phyloP scores from a whole-genome alignment of 2,888 invertebrate species.

The Orchestes rusci region DNA sequence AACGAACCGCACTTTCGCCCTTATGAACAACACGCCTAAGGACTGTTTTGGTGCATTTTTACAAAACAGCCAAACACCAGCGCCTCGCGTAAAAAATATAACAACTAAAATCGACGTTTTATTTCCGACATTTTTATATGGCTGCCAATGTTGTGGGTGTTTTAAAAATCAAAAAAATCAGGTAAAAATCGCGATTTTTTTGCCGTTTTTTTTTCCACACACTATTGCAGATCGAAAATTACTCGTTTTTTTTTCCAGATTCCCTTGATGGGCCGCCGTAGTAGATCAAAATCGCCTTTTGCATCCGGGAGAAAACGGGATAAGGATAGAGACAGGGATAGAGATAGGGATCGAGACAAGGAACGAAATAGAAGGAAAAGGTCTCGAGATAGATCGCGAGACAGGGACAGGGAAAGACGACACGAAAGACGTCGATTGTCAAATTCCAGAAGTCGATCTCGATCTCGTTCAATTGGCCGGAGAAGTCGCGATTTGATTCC shows the following conservation, averaged over 20 bases:
- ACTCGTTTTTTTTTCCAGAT: constrained; percentile 19
- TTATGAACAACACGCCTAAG: constrained; percentile 21
- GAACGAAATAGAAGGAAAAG: constrained; percentile 42
- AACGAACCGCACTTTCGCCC: constrained; percentile 25
- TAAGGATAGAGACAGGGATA: constrained; percentile 46
- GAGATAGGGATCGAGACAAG: constrained; percentile 47
- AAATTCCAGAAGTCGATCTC: constrained; percentile 38
- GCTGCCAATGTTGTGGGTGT: constrained; percentile 26
- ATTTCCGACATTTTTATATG: constrained; percentile 33
- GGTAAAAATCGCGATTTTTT: constrained; percentile 29
- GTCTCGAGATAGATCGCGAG: constrained; percentile 40
- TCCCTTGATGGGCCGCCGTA: constrained; percentile 48
- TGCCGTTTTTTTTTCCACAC: constrained; percentile 9
- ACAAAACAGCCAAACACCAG: constrained; percentile 34
- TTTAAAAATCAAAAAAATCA: constrained; percentile 27
- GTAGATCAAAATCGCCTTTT: constrained; percentile 44
- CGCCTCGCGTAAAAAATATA: constrained; percentile 40
- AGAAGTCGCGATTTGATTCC: constrained; percentile 34
- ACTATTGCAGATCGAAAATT: constrained; percentile 22
- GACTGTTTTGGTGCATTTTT: constrained; percentile 21
- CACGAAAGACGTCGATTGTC: constrained; percentile 42
- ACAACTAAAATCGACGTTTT: constrained; percentile 40
- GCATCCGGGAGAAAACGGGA: constrained; percentile 48
- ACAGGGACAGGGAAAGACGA: constrained; percentile 44
- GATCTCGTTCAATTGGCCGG: constrained; percentile 37